Evolutionary conservation across 2,888 invertebrate genomes (phyloP).

Genomic region (Platerodrilus igneus): DNA sequence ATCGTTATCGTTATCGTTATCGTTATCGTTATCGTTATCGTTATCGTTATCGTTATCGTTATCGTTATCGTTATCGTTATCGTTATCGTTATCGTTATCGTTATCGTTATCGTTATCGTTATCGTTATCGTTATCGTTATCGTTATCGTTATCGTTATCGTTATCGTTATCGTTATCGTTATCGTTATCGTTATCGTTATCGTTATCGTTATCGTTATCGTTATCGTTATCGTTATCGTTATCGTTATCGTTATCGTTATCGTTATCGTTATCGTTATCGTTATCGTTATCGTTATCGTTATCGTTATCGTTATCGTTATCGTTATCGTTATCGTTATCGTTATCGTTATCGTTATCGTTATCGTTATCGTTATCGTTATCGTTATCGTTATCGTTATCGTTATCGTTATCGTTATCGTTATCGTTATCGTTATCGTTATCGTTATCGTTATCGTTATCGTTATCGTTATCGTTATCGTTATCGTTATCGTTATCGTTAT

Average conservation of each 20-base stretch:
- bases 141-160: slow-evolving; percentile 5
- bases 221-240: slow-evolving; percentile 5
- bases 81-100: slow-evolving; percentile 3
- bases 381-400: too few species aligned
- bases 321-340: too few species aligned
- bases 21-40: slow-evolving; percentile 3
- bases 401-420: too few species aligned
- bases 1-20: slow-evolving; percentile 2
- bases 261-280: too few species aligned
- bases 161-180: slow-evolving; percentile 5
- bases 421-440: too few species aligned
- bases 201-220: slow-evolving; percentile 3
- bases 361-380: too few species aligned
- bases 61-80: slow-evolving; percentile 3
- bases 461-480: too few species aligned
- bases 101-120: slow-evolving; percentile 5
- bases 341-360: too few species aligned
- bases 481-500: too few species aligned
- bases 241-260: slow-evolving; percentile 1
- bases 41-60: slow-evolving; percentile 1
- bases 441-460: too few species aligned
- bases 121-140: slow-evolving; percentile 5
- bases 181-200: slow-evolving; percentile 4
- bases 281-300: too few species aligned
- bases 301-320: too few species aligned